Conservation (phyloP, 1,140 invertebrate species). For the Amphibalanus amphitrite region DNA sequence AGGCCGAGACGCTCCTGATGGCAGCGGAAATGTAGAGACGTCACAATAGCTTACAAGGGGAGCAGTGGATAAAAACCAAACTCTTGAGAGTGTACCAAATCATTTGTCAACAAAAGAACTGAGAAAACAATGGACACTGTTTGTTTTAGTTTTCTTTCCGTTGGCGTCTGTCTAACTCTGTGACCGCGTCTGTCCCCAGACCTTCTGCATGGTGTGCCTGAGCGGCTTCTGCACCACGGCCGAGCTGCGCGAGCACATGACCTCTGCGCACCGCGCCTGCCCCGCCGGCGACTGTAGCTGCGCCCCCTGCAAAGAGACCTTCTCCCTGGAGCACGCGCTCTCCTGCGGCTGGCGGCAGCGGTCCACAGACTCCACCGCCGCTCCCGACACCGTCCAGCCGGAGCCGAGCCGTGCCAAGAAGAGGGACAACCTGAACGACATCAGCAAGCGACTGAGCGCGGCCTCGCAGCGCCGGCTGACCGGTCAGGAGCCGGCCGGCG, state of each 20-base stretch:
- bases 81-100: no score
- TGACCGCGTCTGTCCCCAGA: background rate
- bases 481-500: background rate
- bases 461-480: background rate
- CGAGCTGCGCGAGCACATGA: background rate
- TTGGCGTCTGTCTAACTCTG: background rate
- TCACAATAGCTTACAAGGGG: no score
- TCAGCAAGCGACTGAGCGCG: background rate
- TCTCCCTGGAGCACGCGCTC: background rate
- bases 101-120: no score
- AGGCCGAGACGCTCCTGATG: no score
- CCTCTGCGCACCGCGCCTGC: background rate
- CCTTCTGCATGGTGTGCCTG: constrained; percentile 1
- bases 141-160: no score
- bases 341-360: background rate
- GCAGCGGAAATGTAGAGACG: no score
- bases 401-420: background rate
- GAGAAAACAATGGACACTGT: no score
- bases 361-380: background rate
- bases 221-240: background rate
- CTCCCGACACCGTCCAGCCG: background rate
- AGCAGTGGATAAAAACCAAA: no score
- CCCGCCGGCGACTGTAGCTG: background rate
- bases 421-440: background rate
- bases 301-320: background rate